Base-by-base conservation (phyloP, 2,113 vertebrate species). In the Sisor rabdophorus region DNA sequence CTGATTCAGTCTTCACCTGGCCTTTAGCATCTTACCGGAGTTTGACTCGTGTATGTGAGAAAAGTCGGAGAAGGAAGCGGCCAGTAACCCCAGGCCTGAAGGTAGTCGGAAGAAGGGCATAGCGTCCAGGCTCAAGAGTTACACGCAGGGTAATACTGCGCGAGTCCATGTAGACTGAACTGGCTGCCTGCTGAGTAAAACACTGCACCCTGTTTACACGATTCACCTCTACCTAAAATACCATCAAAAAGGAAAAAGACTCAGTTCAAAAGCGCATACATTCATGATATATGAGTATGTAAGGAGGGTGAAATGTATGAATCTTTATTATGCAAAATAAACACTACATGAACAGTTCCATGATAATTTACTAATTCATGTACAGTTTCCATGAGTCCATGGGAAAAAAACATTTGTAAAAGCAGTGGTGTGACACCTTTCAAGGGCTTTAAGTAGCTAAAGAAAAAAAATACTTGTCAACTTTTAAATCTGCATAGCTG, bases 151-250 rank as follows among this genome's bases (percentile, higher is more conserved):
- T 88, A 54, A 94, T 89, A 0, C 92, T 93, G 22, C 92, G 92
- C 8, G 91, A 92, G 86, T 94, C 91, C 86, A 93, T 92, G 86
- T 94, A 94, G 17, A 91, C 81, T 0, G 93, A 93, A 83, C 92
- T 92, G 71, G 91, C 90, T 0, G 87, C 89, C 84, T 91, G 91
- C 81, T 91, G 88, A 64, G 58, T 86, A 64, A 92, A 79, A 11
- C 84, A 75, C 81, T 91, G 92, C 75, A 93, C 90, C 24, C 93
- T 87, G 80, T 85, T 90, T 75, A 78, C 68, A 56, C 92, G 91
- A 86, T 94, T 94, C 80, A 89, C 86, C 88, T 93, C 93, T 80
- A 92, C 91, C 93, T 94, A 59, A 0, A 15, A 59, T 12, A 32
- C 22, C 17, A 19, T 40, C 15, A 47, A 67, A 30, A 24, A 55